Evolutionary conservation across 2,797 vertebrate genomes (phyloP).

Genomic region (Falco novaeseelandiae): DNA sequence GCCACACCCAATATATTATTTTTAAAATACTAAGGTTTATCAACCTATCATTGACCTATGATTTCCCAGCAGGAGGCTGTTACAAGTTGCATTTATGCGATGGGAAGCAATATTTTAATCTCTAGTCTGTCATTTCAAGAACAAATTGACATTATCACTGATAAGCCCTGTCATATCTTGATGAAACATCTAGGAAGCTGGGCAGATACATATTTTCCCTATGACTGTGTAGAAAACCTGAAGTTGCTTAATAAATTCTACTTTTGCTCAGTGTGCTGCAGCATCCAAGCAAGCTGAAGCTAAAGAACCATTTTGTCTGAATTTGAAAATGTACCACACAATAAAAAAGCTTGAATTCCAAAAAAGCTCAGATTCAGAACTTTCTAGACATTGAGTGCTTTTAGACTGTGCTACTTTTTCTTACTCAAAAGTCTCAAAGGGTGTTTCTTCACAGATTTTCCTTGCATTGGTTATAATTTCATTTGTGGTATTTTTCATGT

Average conservation of each 20-base stretch:
- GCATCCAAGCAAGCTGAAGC: neutral
- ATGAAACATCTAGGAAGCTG: neutral
- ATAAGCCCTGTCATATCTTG: neutral
- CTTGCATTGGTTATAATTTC: neutral
- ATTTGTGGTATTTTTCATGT: neutral
- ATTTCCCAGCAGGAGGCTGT: neutral
- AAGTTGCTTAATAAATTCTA: neutral
- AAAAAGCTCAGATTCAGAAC: neutral
- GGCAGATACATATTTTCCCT: neutral
- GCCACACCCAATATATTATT: neutral
- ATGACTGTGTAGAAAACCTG: neutral
- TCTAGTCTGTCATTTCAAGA: neutral
- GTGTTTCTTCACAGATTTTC: neutral
- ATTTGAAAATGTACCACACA: neutral
- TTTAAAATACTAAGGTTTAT: neutral
- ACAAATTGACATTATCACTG: neutral
- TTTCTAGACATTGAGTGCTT: neutral
- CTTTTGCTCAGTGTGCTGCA: neutral
- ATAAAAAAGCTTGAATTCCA: neutral
- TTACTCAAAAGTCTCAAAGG: neutral
- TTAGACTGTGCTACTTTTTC: neutral
- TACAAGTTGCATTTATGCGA: neutral
- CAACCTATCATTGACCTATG: neutral
- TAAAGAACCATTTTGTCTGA: neutral
- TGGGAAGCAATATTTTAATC: neutral